Evolutionary conservation across 1,140 invertebrate species (phyloP).

Genomic region (Copidosoma floridanum): DNA sequence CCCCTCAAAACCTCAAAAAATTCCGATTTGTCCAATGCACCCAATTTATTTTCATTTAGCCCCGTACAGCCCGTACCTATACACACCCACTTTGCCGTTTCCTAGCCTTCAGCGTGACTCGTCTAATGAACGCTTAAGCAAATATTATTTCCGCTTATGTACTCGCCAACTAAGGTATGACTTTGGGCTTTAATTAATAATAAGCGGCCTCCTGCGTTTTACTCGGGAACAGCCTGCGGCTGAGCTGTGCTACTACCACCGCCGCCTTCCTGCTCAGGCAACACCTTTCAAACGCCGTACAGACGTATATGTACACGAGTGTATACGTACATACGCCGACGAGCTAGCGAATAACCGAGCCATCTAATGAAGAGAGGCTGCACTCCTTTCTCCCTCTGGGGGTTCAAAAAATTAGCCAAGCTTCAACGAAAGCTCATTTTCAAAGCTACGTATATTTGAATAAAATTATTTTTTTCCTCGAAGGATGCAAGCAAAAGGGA

Average conservation of each 20-base stretch:
- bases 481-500: no score
- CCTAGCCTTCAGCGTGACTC: conserved; percentile 20
- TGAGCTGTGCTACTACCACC: no score
- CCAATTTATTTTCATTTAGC: background rate
- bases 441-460: no score
- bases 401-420: no score
- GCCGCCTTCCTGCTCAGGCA: background rate
- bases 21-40: no score
- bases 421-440: no score
- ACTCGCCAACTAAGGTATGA: conserved; percentile 53
- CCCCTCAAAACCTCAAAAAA: no score
- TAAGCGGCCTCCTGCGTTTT: conserved; percentile 42
- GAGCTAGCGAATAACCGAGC: background rate
- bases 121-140: conserved; percentile 54
- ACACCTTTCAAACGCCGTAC: background rate
- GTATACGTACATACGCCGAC: no score
- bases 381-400: background rate
- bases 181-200: conserved; percentile 56
- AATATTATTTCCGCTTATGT: conserved; percentile 58
- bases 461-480: no score
- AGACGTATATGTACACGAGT: no score
- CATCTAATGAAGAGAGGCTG: background rate
- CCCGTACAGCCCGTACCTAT: no score
- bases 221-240: background rate
- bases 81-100: background rate